Conservation (phyloP, 1,140 invertebrate species). For the Drosophila bocqueti region DNA sequence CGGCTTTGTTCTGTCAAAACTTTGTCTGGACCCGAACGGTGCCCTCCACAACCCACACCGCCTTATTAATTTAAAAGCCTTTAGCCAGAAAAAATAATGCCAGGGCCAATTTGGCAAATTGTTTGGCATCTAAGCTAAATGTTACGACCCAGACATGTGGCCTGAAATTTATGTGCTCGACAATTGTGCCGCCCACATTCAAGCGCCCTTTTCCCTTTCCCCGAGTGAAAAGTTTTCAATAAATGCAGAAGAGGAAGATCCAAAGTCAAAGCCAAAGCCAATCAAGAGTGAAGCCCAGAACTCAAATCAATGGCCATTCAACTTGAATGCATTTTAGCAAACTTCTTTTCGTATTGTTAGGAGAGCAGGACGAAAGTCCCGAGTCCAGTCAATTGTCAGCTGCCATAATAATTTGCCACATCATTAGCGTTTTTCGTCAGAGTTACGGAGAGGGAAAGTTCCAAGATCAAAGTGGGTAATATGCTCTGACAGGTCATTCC, state of each 20-base stretch:
- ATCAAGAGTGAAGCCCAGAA: slow-evolving; percentile 53
- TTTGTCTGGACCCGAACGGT: slow-evolving; percentile 21
- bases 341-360: slow-evolving; percentile 18
- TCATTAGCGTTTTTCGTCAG: slow-evolving; percentile 70
- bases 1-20: slow-evolving; percentile 27
- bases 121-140: slow-evolving; percentile 66
- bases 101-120: slow-evolving; percentile 73
- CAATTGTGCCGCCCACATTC: slow-evolving; percentile 30
- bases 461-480: slow-evolving; percentile 67
- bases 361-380: not conserved
- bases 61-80: slow-evolving; percentile 64
- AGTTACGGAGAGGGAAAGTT: slow-evolving; percentile 32
- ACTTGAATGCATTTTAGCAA: slow-evolving; percentile 73
- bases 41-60: slow-evolving; percentile 7
- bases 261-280: slow-evolving; percentile 43
- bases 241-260: slow-evolving; percentile 38
- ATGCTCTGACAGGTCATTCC: slow-evolving; percentile 43
- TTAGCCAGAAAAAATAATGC: slow-evolving; percentile 54
- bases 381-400: slow-evolving; percentile 59
- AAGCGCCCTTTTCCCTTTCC: not conserved
- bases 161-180: slow-evolving; percentile 56
- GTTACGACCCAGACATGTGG: slow-evolving; percentile 68
- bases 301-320: slow-evolving; percentile 71
- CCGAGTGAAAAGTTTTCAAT: slow-evolving; percentile 41
- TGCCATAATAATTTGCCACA: slow-evolving; percentile 83